Conservation (phyloP, 1,140 invertebrate genomes). For the Chelonus insularis region DNA sequence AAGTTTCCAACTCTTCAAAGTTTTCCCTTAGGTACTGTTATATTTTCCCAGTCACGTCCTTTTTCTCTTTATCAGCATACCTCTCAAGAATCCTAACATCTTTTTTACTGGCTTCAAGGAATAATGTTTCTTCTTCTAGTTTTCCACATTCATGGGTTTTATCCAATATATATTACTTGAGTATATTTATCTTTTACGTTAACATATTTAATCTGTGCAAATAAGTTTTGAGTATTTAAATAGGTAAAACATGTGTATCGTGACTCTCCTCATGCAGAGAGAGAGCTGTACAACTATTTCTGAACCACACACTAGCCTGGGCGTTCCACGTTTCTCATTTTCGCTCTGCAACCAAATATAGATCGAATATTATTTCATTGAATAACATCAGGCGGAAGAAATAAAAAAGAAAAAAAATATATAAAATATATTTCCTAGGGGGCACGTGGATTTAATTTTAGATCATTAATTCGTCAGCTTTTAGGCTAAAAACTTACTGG, state of each 20-base stretch:
- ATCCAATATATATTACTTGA: neutral
- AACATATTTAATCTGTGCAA: neutral
- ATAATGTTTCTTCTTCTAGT: neutral
- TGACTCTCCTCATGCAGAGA: constrained; percentile 19
- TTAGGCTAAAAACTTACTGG: no score
- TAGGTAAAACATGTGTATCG: neutral
- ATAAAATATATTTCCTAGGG: no score
- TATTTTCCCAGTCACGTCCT: neutral
- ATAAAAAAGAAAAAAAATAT: neutral
- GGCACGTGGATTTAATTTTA: constrained; percentile 20
- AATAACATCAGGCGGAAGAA: neutral
- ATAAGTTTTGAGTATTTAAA: constrained; percentile 7
- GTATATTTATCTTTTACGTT: neutral
- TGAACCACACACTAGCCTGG: constrained; percentile 19
- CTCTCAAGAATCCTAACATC: neutral
- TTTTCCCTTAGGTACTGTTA: neutral
- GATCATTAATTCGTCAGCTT: no score
- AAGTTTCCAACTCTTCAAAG: neutral
- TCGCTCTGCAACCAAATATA: constrained; percentile 20
- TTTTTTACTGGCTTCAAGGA: no score
- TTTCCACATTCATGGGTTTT: neutral
- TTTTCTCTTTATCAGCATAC: neutral
- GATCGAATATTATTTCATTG: constrained; percentile 25
- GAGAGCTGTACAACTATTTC: constrained; percentile 22
- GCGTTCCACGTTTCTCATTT: constrained; percentile 7